These are phyloP conservation scores for Diploptera punctata DNA, from an alignment of 2,888 invertebrate species.

Conservation along the genomic window DNA sequence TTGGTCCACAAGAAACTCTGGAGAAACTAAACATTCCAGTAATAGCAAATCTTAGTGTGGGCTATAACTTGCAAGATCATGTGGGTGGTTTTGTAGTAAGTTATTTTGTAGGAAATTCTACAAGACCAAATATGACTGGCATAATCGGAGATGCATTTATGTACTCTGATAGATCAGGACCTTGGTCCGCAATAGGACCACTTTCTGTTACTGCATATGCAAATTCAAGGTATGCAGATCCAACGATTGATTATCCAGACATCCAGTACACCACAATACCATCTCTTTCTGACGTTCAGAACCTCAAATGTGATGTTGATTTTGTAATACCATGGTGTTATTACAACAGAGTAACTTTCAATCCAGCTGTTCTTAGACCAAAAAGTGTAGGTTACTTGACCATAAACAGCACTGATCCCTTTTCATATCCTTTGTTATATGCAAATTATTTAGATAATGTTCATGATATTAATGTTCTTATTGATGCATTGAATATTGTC, in stretches of 20 bases:
- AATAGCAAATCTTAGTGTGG: conserved; percentile 66
- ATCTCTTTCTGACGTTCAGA: neutral
- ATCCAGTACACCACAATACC: conserved; percentile 1
- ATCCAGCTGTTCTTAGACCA: conserved; percentile 42
- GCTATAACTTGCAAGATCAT: conserved; percentile 67
- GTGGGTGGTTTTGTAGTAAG: conserved; percentile 84
- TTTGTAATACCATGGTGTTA: neutral
- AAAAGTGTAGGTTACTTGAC: conserved; percentile 45
- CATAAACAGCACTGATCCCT: conserved; percentile 52
- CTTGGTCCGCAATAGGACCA: conserved; percentile 49
- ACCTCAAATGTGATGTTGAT: neutral
- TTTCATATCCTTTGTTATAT: conserved; percentile 54
- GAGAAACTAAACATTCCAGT: conserved; percentile 60
- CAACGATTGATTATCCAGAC: conserved; percentile 56
- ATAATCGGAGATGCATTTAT: conserved; percentile 50
- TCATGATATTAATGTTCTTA: conserved; percentile 55
- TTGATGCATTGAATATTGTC: conserved; percentile 61
- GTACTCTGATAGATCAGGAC: neutral
- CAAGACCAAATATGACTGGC: conserved; percentile 82
- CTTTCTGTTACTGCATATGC: conserved; percentile 76
- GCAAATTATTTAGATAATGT: conserved; percentile 52
- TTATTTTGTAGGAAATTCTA: conserved; percentile 79
- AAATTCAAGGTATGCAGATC: neutral
- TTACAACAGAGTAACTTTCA: conserved; percentile 6
- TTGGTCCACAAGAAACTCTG: conserved; percentile 67